These are phyloP conservation scores for Steinernema hermaphroditum DNA, from an alignment of 2,888 invertebrate species.

Conservation along the genomic window DNA sequence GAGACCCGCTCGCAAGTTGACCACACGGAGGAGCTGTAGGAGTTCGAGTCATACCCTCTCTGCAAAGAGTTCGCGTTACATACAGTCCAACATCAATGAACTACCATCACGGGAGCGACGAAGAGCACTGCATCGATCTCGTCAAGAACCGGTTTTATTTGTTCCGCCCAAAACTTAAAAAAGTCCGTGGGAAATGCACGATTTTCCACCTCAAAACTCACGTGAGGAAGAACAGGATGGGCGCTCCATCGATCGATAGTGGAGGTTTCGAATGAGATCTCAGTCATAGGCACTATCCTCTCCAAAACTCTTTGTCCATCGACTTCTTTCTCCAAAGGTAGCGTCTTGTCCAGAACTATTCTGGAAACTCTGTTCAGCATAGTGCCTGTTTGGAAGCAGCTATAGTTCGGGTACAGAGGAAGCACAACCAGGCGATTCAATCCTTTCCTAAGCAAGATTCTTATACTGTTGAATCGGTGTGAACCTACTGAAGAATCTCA, in stretches of 20 bases:
- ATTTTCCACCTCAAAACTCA: conserved; percentile 26
- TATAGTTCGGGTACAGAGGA: conserved; percentile 48
- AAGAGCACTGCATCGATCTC: conserved; percentile 46
- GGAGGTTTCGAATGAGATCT: conserved; percentile 43
- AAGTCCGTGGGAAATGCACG: not conserved
- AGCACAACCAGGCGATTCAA: conserved; percentile 35
- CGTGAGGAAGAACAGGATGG: conserved; percentile 47
- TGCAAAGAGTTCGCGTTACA: conserved; percentile 36
- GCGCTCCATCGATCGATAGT: conserved; percentile 47
- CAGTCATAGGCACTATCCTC: conserved; percentile 44
- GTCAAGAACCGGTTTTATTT: conserved; percentile 33
- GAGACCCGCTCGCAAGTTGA: conserved; percentile 46
- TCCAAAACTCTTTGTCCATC: conserved; percentile 35
- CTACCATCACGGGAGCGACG: conserved; percentile 43
- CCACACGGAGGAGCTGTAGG: conserved; percentile 39
- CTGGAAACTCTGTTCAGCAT: conserved; percentile 37
- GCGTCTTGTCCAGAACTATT: conserved; percentile 34
- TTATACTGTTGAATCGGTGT: too few relatives aligned
- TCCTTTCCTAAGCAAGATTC: not conserved
- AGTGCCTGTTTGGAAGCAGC: conserved; percentile 35
- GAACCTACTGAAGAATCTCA: conserved; percentile 32
- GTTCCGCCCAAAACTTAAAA: conserved; percentile 46
- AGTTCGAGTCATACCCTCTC: conserved; percentile 36
- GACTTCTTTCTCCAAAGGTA: conserved; percentile 30
- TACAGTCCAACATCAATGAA: too few relatives aligned